Evolutionary conservation across 2,888 invertebrate species (phyloP), one percentile per base, ranked within the genome.

Genomic region (Griposia aprilina): DNA sequence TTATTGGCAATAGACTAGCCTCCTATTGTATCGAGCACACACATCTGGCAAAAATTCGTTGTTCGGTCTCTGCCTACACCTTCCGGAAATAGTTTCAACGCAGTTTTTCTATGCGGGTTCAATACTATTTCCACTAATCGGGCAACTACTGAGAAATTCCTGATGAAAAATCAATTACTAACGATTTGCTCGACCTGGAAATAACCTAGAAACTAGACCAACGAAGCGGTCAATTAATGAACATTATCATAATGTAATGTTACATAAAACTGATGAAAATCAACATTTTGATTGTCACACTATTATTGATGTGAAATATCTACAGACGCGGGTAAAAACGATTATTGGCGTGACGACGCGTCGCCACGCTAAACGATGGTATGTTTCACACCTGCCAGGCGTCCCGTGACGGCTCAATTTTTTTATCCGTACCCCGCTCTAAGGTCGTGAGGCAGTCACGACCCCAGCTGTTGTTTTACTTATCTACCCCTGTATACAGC

Each of bases 401-500:
- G n/a, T n/a, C n/a, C n/a, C n/a, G n/a, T n/a, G n/a, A n/a, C n/a
- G n/a, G n/a, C n/a, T n/a, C n/a, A n/a, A n/a, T n/a, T n/a, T n/a
- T n/a, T 77, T 66, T 59, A 77, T 71, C 71, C 57, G 3, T 71
- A 45, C 36, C 41, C 2, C 70, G 45, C 70, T 55, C 17, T 68
- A 30, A 66, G 17, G 45, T 23, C 26, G 68, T 36, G 36, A 55
- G 48, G 52, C 48, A 60, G 82, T 55, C 78, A 82, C 78, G 77
- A 82, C 50, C 55, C 50, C n/a, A 71, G 60, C 66, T 67, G 71
- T 82, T 81, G 70, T 81, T 82, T 77, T 78, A 78, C 83, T 77
- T 82, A 81, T 72, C 81, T 67, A 72, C 71, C 62, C 72, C 50
- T 41, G 30, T 66, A 68, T 68, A 75, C 17, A 36, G 26, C 13